Evolutionary conservation across 30 jellyfish, hydroid and myxozoan species (phyloP), one percentile per base, ranked within the genome.

Genomic region (Hydractinia echinata): DNA sequence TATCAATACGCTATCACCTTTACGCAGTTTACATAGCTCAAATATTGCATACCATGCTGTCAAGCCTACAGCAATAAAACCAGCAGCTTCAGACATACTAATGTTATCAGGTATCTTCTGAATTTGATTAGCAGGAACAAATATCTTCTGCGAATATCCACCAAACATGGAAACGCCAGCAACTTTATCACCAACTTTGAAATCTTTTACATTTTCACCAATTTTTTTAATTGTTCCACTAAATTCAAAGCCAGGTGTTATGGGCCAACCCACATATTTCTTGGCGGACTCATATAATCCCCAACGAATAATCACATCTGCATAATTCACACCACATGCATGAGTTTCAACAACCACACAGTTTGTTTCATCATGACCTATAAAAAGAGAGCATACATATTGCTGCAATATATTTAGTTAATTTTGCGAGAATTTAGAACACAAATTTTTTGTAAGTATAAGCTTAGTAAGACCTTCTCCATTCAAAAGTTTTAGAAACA

Each of bases 241-340:
- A 74, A 86, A 91, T 67, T 91, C 97, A 71, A 91, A 91, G 44
- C 97, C 97, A 5, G 97, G 97, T 4, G 97, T 91, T 30, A 91
- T 91, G 8, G 97, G 97, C 96, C 96, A 91, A 30, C 97, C 97
- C 15, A 91, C 97, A 10, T 50, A 52, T 61, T 91, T 96, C 67
- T 79, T 86, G 5, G 97, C 97, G 9, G 97, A 74, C 52, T 54
- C 52, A 54, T 91, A 86, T 30, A 86, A 81, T 8, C 97, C 96
- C 96, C 94, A 86, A n/a, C 95, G 50, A 8, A 82, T 86, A 53
- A 77, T 51, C 53, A 83, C 94, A 53, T 91, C 95, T 8, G 96
- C 97, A 80, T 82, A 91, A 66, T 91, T 91, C 4, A 91, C 95
- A 39, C 96, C 95, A 86, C 86, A 81, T 10, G 92, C 96, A 54